Base-by-base conservation (phyloP, 2,797 vertebrate species). In the Gymnodraco acuticeps region DNA sequence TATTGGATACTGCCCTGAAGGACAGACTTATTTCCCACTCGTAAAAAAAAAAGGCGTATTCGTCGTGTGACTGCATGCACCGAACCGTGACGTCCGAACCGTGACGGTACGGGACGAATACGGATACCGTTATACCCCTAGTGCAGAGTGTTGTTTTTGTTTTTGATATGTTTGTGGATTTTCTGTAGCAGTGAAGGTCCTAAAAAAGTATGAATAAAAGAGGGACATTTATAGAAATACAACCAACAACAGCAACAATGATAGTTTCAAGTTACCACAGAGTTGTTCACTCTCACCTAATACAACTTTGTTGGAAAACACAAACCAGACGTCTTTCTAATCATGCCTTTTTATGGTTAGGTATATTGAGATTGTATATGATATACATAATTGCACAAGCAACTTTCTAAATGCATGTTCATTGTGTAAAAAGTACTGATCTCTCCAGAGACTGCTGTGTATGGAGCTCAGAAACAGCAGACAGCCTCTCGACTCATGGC, bases 401-500 rank as follows among this genome's bases (percentile, higher is more conserved):
- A 15, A 54, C 16, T 27, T 63, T 16, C 47, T 62, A 17, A 64
- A 51, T 43, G 31, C 38, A 20, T 7, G 31, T 8, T 50, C 23
- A 27, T 11, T 62, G n/a, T 20, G 41, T 52, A 41, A 59, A 15
- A 53, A 23, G n/a, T 50, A 10, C 14, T 27, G 27, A 48, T 58
- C 61, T 60, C 47, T 54, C 10, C 3, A 41, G 42, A 54, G 38
- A 20, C 2, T 7, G 19, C 8, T 56, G 41, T 61, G 41, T 61
- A 31, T 69, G 6, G 12, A 42, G 7, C n/a, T 64, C 41, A 47
- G 70, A 72, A 68, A 77, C 16, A 55, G 38, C 48, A 77, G 16
- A 16, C 55, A 19, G n/a, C 50, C 54, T 77, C 48, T 41, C 56
- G 52, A 70, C 60, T 80, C 58, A 56, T 61, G 75, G 45, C 50